Conservation (phyloP, 92 coral and sea anemone genomes). For the Scolanthus callimorphus region DNA sequence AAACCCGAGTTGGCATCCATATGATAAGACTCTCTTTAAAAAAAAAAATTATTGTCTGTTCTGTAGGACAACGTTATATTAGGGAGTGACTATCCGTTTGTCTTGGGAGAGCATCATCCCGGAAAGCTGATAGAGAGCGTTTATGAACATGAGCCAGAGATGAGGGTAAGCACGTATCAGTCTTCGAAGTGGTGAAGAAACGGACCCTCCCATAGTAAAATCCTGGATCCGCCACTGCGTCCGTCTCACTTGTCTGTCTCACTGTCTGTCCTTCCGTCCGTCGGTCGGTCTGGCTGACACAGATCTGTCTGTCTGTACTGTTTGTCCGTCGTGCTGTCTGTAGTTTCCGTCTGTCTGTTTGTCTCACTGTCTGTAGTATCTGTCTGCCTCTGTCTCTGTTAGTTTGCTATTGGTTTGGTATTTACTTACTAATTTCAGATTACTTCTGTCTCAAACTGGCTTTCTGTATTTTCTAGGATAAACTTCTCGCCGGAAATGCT, state of each 20-base stretch:
- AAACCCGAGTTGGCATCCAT: no score
- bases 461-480: slow-evolving; percentile 47
- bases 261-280: no score
- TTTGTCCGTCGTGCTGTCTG: not conserved
- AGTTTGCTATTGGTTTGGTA: no score
- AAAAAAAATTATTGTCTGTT: no score
- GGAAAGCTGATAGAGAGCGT: slow-evolving; percentile 85
- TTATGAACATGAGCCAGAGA: slow-evolving; percentile 47
- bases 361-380: no score
- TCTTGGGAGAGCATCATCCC: slow-evolving; percentile 89
- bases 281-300: not conserved
- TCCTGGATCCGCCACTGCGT: no score
- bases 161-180: slow-evolving; percentile 65
- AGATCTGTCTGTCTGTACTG: not conserved
- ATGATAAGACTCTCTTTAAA: no score
- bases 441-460: not conserved
- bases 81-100: slow-evolving; percentile 96
- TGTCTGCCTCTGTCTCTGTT: no score
- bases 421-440: no score
- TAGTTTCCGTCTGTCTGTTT: not conserved
- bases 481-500: slow-evolving; percentile 70
- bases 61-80: slow-evolving; percentile 83
- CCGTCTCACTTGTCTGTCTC: no score
- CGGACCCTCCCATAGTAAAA: no score
- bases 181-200: no score